These are phyloP conservation scores for Zosterops lateralis DNA, from an alignment of 2,113 vertebrate genomes.

Conservation along the genomic window DNA sequence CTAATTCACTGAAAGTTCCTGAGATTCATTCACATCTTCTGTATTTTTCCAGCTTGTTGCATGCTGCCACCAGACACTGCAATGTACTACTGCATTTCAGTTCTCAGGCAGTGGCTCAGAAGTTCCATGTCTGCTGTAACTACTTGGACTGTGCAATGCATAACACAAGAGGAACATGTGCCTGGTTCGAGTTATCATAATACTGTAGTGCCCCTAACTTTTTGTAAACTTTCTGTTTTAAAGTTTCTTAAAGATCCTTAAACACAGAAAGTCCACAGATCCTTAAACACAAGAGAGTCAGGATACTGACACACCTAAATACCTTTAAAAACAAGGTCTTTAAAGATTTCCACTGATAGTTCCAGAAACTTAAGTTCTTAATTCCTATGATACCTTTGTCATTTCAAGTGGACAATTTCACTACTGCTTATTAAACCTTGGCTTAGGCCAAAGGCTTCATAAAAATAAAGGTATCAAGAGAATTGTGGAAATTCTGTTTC, in stretches of 20 bases:
- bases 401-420: neutral
- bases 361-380: neutral
- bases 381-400: neutral
- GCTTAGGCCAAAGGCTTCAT: neutral
- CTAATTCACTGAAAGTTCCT: neutral
- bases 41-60: neutral
- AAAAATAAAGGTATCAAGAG: neutral
- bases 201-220: neutral
- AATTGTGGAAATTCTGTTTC: neutral
- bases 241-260: neutral
- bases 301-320: neutral
- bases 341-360: neutral
- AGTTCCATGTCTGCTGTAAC: neutral
- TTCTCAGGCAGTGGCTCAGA: neutral
- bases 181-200: rapidly evolving
- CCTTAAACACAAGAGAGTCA: neutral
- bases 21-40: neutral
- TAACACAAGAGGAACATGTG: neutral
- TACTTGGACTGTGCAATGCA: neutral
- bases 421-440: neutral
- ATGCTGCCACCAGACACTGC: neutral
- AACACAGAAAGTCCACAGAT: neutral
- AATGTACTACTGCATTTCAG: neutral
- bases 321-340: neutral
- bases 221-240: neutral